Base-by-base conservation (phyloP, 2,113 vertebrate species). In the Otis tarda region DNA sequence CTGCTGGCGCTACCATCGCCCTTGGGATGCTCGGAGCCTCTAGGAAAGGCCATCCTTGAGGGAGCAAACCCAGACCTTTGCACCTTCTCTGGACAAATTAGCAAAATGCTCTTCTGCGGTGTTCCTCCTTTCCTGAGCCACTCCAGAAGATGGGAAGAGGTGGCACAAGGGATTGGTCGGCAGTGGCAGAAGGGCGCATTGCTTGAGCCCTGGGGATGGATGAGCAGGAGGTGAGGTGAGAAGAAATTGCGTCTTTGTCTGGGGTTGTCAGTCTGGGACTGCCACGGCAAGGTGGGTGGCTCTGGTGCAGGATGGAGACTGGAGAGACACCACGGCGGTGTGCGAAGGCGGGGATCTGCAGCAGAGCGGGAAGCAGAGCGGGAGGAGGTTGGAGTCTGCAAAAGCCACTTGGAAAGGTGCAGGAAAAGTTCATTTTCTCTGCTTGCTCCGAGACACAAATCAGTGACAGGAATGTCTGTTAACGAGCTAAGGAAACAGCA, bases 251-350 rank as follows among this genome's bases (percentile, higher is more conserved):
- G 1, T 17, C 83, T 85, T 80, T 20, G 2, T 23, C 41, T 33
- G 41, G 23, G 12, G 8, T n/a, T 70, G 61, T 56, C 74, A 15
- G 22, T 52, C 45, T 33, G 74, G 22, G 69, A 8, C 37, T 23
- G 25, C 49, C 4, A 5, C 0, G 1, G 33, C 79, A 19, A 1
- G 1, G 45, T 12, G 47, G 35, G 83, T 28, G 39, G 57, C 47
- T 87, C 33, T 4, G 45, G 63, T 41, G n/a, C 18, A 20, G 74
- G 31, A 28, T 8, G 22, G 68, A 47, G 43, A 19, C 56, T n/a
- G 39, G 28, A 7, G 45, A 10, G 61, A 55, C 43, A 43, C 56
- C 7, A 1, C 18, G 59, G 76, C 33, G 64, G 28, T 14, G 2
- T 4, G 45, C 0, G 12, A 47, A 65, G 45, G 17, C 14, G 33